A percentile compares a stretch with the other conserved stretches of the same genome.
phyloP scores from a whole-genome alignment of 2,888 invertebrate species.

The Phaedon cochleariae region DNA sequence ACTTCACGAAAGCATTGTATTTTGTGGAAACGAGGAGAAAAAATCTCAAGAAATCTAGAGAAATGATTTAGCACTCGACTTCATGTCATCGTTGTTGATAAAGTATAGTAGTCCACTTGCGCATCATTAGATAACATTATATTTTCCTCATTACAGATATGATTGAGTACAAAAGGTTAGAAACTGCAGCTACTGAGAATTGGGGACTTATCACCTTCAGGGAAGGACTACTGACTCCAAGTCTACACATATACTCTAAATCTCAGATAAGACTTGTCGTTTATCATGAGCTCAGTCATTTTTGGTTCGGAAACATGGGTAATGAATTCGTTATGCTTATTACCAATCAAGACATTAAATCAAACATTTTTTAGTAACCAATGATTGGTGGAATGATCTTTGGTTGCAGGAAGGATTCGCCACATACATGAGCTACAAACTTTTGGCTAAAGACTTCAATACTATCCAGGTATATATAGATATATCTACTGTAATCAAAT shows the following conservation, averaged over 20 bases:
- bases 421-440: slow-evolving; percentile 46
- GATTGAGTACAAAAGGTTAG: slow-evolving; percentile 46
- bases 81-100: too few relatives aligned
- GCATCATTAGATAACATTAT: too few relatives aligned
- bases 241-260: slow-evolving; percentile 30
- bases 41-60: too few relatives aligned
- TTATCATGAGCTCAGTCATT: slow-evolving; percentile 50
- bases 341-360: background rate
- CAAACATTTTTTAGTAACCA: slow-evolving; percentile 49
- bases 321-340: slow-evolving; percentile 6
- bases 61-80: too few relatives aligned
- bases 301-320: slow-evolving; percentile 54
- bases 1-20: too few relatives aligned
- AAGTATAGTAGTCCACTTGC: too few relatives aligned
- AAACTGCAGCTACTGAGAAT: slow-evolving; percentile 48
- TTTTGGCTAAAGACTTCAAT: slow-evolving; percentile 23
- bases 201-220: slow-evolving; percentile 51
- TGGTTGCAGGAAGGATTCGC: slow-evolving; percentile 53
- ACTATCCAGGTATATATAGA: slow-evolving; percentile 17
- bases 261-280: slow-evolving; percentile 40
- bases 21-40: too few relatives aligned
- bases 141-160: slow-evolving; percentile 43
- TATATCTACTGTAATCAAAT: too few relatives aligned
- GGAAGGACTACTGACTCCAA: slow-evolving; percentile 39
- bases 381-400: slow-evolving; percentile 51